A percentile compares a stretch with the other conserved stretches of the same genome.
phyloP scores from a whole-genome alignment of 37 sponge, comb jelly and placozoan species.

The Mnemiopsis leidyi region DNA sequence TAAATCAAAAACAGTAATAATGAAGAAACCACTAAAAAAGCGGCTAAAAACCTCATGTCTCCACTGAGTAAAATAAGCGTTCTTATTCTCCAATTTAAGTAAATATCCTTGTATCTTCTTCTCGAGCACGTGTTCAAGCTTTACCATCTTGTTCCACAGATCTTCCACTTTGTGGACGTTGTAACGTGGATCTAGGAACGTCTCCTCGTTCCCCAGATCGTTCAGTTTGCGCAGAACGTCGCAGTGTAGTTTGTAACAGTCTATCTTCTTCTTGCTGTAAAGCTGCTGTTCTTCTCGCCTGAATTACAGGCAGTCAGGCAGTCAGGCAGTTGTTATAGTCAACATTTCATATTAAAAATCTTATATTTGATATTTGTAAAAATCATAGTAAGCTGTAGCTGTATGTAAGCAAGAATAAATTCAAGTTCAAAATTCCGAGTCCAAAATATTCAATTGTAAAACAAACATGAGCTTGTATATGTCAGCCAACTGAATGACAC shows the following conservation, averaged over 20 bases:
- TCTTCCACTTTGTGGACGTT: constrained; percentile 43
- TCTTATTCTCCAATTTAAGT: neutral
- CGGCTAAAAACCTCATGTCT: neutral
- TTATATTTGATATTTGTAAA: too few species aligned
- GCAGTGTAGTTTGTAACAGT: constrained; percentile 10
- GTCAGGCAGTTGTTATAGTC: too few species aligned
- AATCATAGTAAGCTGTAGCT: too few species aligned
- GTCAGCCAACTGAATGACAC: neutral
- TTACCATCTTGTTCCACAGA: neutral
- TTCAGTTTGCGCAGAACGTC: neutral
- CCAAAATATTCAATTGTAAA: too few species aligned
- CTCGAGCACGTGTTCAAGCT: neutral
- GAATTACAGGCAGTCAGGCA: neutral
- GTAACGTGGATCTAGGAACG: neutral
- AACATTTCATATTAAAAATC: too few species aligned
- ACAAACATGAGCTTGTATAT: neutral
- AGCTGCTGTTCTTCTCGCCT: neutral
- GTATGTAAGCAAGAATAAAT: too few species aligned
- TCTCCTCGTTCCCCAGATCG: neutral
- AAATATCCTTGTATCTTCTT: neutral
- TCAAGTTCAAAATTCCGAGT: too few species aligned
- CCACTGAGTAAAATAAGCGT: neutral
- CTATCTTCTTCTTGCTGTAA: neutral
- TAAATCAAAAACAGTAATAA: too few species aligned
- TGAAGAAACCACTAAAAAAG: neutral